Conservation (phyloP, 2,113 vertebrate genomes). For the Epinephelus moara region DNA sequence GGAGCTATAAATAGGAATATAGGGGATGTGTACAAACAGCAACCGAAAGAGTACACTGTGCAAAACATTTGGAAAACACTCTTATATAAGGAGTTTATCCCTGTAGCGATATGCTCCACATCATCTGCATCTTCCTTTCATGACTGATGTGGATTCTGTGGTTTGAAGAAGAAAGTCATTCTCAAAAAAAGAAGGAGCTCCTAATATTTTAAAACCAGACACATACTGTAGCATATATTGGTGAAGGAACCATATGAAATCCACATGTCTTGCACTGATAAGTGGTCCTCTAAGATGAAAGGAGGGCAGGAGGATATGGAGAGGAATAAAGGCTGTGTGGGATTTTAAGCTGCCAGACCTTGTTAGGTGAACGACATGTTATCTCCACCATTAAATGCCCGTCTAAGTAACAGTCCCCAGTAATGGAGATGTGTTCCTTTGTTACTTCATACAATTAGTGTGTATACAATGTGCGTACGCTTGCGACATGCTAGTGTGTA, state of each 20-base stretch:
- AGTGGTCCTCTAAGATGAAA: background rate
- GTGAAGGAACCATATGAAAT: background rate
- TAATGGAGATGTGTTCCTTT: constrained; percentile 48
- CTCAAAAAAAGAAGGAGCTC: background rate
- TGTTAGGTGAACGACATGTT: constrained; percentile 43
- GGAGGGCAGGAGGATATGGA: background rate
- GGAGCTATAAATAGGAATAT: constrained; percentile 50
- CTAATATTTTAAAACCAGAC: background rate
- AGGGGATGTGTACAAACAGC: constrained; percentile 19
- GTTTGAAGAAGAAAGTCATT: constrained; percentile 7
- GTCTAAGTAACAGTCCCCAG: constrained; percentile 19
- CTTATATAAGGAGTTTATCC: background rate
- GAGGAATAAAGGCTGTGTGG: constrained; percentile 1
- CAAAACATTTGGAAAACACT: background rate
- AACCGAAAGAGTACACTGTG: background rate
- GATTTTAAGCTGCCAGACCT: constrained; percentile 35
- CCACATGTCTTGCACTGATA: background rate
- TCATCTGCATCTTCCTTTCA: background rate
- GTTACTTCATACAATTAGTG: constrained; percentile 37
- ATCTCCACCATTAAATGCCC: constrained; percentile 45
- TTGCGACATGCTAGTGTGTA: constrained; percentile 5
- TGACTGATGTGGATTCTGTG: background rate
- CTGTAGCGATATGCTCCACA: background rate
- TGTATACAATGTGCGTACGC: background rate
- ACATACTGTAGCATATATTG: background rate